Base-by-base conservation (phyloP, 2,113 vertebrate species). In the Todiramphus saurophagus region DNA sequence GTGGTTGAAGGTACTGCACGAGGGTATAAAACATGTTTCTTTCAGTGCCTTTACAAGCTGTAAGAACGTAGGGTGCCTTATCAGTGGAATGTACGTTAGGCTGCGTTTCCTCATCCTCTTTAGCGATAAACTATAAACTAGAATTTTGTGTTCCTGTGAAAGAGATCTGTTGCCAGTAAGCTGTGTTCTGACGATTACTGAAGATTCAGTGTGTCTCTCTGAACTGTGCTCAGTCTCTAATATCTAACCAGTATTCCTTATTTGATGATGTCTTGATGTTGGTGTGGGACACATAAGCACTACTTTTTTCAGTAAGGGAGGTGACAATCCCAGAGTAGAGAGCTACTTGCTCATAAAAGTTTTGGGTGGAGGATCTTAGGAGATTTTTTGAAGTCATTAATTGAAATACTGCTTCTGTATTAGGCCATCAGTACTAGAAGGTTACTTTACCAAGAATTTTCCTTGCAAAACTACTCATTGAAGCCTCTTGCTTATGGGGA, bases 231-330 rank as follows among this genome's bases (percentile, higher is more conserved):
- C 11, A 8, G 28, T 67, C 55, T 73, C 79, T 90, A 75, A 58
- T 84, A 89, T 64, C 69, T 89, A 78, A 46, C 39, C 60, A 53
- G 5, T 60, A 60, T 68, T 90, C 80, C 44, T 94, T 67, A 86
- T 87, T 83, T 89, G 83, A 92, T 96, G 84, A 53, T 50, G 16
- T 90, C 89, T 95, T 85, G 85, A 30, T 75, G 35, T 84, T 87
- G 83, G 30, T 83, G 60, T 87, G 90, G 64, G 73, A 86, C 88
- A 51, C 16, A 35, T 70, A 83, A 73, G 28, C 50, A 27, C 55
- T 91, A 37, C 35, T 80, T 91, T 95, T 91, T 90, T 46, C 70
- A 43, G 53, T 82, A 87, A 79, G 59, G 69, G 44, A 62, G 55
- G 46, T 73, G 53, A 33, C 31, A 21, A 64, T 88, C 86, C 58